Evolutionary conservation across 1,140 invertebrate genomes (phyloP), one percentile per base, ranked within the genome.

Genomic region (Vanessa atalanta): DNA sequence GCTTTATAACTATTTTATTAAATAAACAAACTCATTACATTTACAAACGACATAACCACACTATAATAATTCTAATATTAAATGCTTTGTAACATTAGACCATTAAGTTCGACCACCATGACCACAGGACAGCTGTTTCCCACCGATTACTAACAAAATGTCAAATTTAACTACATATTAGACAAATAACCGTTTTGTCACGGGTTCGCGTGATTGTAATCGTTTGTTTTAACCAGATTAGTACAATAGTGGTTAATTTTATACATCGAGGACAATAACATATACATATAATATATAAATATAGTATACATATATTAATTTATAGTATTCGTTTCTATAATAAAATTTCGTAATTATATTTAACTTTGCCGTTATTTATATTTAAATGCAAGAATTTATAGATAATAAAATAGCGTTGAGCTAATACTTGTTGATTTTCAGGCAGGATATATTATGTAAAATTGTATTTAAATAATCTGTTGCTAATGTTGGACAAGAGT

Each of bases 111-210:
- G 70, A 16, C 68, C 37, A 68, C 68, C 76, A 48, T 74, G 65
- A 77, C 76, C 76, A 65, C 76, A 65, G 12, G 57, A 63, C 68
- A 70, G 69, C 74, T 76, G 74, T 76, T 63, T 65, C 64, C 47
- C 65, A 47, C 63, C 20, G 61, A 66, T 67, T 68, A 68, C 65
- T 48, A 48, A 71, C 51, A 50, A 77, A 73, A 77, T 73, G 68
- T 77, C 76, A 74, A 77, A 74, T 55, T 67, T 73, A 73, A 71
- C 55, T 48, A 74, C 72, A 66, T 23, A 51, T 50, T 53, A 68
- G 57, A 70, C 43, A 66, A 65, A 65, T 60, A 69, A 69, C 66
- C 66, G 66, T 69, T 69, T 69, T 60, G 66, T 60, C 20, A 69
- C 53, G 51, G 26, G 66, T 14, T 55, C 43, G 50, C 60, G 67